phyloP scores from a whole-genome alignment of 2,113 vertebrate genomes.

The Megaceryle maxima region DNA sequence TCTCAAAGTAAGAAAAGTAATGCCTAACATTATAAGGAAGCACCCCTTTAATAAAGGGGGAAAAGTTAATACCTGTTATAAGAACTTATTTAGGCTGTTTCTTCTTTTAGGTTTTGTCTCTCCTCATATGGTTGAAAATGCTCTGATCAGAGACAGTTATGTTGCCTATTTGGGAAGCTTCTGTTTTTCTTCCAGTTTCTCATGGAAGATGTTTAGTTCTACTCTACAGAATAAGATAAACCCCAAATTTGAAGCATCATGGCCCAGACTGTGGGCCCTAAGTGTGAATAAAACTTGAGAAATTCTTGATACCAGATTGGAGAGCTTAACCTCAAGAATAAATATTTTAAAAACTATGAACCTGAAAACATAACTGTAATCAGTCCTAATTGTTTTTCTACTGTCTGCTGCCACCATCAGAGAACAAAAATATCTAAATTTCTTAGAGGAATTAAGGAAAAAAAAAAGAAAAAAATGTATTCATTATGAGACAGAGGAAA shows the following conservation, averaged over 20 bases:
- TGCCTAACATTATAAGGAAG: background rate
- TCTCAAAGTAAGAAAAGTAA: background rate
- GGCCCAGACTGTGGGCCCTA: background rate
- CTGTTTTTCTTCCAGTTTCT: background rate
- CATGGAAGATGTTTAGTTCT: background rate
- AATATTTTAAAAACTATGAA: background rate
- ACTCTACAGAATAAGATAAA: background rate
- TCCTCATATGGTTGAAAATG: background rate
- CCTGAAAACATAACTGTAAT: background rate
- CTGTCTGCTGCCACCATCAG: background rate
- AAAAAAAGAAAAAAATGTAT: no score
- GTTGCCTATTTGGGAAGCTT: background rate
- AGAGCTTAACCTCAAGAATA: background rate
- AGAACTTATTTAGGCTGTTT: background rate
- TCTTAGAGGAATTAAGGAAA: background rate
- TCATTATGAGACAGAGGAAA: background rate
- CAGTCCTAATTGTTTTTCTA: background rate
- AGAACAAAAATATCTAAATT: background rate
- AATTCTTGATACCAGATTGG: background rate
- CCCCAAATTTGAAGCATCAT: background rate
- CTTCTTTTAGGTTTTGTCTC: background rate
- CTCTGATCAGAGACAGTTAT: background rate
- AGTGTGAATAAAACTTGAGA: background rate
- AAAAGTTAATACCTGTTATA: background rate
- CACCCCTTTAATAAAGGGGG: accelerated